Base-by-base conservation (phyloP, 2,888 invertebrate species). In the Zhuqinia jingwanae region DNA sequence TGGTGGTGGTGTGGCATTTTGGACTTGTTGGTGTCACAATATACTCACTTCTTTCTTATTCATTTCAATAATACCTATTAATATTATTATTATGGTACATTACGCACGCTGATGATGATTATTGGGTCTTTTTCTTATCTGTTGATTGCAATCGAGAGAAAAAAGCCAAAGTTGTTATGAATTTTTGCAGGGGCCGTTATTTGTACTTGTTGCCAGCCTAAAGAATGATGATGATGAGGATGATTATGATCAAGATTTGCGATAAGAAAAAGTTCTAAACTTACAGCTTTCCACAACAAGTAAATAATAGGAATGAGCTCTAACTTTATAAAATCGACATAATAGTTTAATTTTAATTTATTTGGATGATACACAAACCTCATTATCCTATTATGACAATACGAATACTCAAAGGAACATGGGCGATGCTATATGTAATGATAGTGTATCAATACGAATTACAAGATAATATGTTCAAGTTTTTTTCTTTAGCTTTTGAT, bases 361-460 rank as follows among this genome's bases (percentile, higher is more conserved):
- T 68, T 42, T 58, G 79, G 68, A 65, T 70, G 81, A 82, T 58
- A 73, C 73, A 63, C 45, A 82, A 82, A 82, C 82, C 82, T 73
- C 82, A 82, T 82, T 82, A 75, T 82, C 82, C 82, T 82, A 82
- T 75, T 82, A 73, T 63, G 76, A 20, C 47, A 45, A 56, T 70
- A 70, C 27, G 36, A 36, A 36, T 36, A 8, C n/a, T n/a, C n/a
- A 36, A 36, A 73, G 50, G 73, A 53, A 73, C 45, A 56, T 70
- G 70, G 56, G 56, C 80, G 80, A 80, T 56, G 42, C n/a, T n/a
- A n/a, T n/a, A n/a, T n/a, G n/a, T n/a, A n/a, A n/a, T 58, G 25
- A 36, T 65, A 65, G 8, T 36, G 36, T 36, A 36, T 36, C 36
- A 30, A 60, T 65, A 65, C 3, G 36, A 36, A 36, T 6, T 30